Conservation (phyloP, 2,888 invertebrate species). For the Cremastobaeus sp. region DNA sequence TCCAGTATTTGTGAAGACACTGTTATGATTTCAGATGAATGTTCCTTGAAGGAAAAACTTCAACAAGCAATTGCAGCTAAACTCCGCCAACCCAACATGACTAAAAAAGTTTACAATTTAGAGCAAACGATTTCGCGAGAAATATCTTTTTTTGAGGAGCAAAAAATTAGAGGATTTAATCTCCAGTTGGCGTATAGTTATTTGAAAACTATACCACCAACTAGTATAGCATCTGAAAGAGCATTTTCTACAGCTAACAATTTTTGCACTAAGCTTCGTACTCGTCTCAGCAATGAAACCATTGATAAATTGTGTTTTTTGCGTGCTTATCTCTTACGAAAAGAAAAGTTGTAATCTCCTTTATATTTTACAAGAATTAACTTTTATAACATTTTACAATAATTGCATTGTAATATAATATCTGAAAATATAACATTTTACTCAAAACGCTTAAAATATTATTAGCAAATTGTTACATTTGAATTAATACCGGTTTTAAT, state of each 20-base stretch:
- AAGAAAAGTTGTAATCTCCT: neutral
- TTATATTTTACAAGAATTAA: too few species aligned
- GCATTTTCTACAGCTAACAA: conserved; percentile 26
- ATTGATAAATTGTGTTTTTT: conserved; percentile 19
- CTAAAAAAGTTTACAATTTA: too few species aligned
- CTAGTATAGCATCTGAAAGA: conserved; percentile 21
- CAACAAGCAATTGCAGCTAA: too few species aligned
- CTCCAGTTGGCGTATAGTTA: conserved; percentile 20
- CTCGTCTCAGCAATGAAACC: conserved; percentile 15
- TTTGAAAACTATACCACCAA: conserved; percentile 25
- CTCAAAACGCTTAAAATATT: neutral
- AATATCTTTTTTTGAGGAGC: conserved; percentile 10
- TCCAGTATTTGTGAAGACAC: too few species aligned
- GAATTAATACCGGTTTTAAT: neutral
- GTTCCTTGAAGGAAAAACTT: too few species aligned
- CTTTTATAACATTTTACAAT: too few species aligned
- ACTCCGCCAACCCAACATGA: too few species aligned
- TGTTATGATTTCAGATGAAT: too few species aligned
- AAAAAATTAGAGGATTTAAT: conserved; percentile 20
- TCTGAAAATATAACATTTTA: neutral
- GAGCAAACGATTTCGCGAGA: too few species aligned
- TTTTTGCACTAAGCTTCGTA: conserved; percentile 22
- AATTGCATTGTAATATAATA: neutral
- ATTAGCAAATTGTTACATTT: neutral
- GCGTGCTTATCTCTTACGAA: neutral